phyloP scores from a whole-genome alignment of 2,113 vertebrate genomes.

The human (Homo sapiens) region GRCh38 chr18:2586001-2586500 shows the following conservation, averaged over 20 bases:
- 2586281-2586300: background rate
- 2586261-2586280: background rate
- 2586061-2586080: background rate
- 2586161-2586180: background rate
- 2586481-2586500: too few species aligned
- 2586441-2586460: background rate
- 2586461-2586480: too few species aligned
- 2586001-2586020: background rate
- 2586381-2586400: background rate
- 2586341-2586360: background rate
- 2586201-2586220: slow-evolving; percentile 15
- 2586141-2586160: background rate
- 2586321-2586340: background rate
- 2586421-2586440: background rate
- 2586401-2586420: background rate
- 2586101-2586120: background rate
- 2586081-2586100: background rate
- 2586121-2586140: background rate
- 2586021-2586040: background rate
- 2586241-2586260: background rate
- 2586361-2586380: background rate
- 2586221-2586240: background rate
- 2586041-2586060: background rate
- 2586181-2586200: slow-evolving; percentile 1
- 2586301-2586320: background rate